A percentile compares a stretch with the other conserved stretches of the same genome.
These are phyloP conservation scores for Polyergus mexicanus DNA, from an alignment of 1,140 invertebrate genomes.

Conservation along the genomic window DNA sequence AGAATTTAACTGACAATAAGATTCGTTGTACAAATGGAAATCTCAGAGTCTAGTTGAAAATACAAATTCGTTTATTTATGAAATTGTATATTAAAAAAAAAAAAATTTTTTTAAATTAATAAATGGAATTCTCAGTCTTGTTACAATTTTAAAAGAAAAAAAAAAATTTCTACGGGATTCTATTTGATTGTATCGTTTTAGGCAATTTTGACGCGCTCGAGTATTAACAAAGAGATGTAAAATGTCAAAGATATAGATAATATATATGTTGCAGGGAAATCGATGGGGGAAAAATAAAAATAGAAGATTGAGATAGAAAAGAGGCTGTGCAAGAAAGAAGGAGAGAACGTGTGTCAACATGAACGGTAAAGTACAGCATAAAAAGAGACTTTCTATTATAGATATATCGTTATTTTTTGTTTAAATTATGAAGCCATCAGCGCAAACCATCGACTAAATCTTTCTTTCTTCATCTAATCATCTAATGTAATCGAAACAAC, in stretches of 20 bases:
- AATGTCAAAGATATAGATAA: slow-evolving; percentile 52
- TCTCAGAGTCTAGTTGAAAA: neutral
- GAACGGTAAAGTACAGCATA: neutral
- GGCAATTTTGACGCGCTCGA: neutral
- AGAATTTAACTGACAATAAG: neutral
- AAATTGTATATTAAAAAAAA: neutral
- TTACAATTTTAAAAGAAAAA: neutral
- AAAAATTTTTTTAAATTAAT: neutral
- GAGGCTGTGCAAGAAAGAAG: no score
- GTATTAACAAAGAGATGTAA: slow-evolving; percentile 24
- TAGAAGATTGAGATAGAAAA: neutral
- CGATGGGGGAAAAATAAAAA: slow-evolving; percentile 31
- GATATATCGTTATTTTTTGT: slow-evolving; percentile 23
- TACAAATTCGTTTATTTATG: neutral
- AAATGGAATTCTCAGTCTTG: neutral
- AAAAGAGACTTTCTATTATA: neutral
- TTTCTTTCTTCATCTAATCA: neutral
- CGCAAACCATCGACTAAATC: slow-evolving; percentile 7
- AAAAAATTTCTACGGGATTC: neutral
- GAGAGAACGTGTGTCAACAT: slow-evolving; percentile 1
- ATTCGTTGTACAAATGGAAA: neutral
- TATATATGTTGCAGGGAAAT: neutral
- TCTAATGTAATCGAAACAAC: neutral
- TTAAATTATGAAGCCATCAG: neutral
- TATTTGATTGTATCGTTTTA: neutral